phyloP scores from a whole-genome alignment of 2,113 vertebrate genomes.

The Hiodon alosoides region DNA sequence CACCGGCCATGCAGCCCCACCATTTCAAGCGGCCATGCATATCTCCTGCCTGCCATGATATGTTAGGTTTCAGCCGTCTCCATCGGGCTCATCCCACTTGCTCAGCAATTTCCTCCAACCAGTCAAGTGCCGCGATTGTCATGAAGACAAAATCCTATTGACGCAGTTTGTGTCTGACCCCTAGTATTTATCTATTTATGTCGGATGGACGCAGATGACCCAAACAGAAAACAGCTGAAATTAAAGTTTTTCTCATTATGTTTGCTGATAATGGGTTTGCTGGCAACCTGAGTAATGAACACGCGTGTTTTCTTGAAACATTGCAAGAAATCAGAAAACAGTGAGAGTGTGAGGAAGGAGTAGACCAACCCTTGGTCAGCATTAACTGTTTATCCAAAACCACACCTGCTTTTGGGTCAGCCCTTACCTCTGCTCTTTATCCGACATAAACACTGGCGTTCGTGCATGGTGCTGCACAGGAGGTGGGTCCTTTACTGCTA shows the following conservation, averaged over 20 bases:
- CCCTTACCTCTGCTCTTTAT: too few relatives aligned
- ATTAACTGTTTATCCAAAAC: too few relatives aligned
- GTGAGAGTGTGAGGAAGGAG: too few relatives aligned
- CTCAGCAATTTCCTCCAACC: conserved; percentile 54
- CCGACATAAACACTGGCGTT: too few relatives aligned
- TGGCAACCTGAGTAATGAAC: too few relatives aligned
- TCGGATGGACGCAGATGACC: too few relatives aligned
- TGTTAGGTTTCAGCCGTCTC: conserved; percentile 52
- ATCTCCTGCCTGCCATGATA: conserved; percentile 49
- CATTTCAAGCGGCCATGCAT: conserved; percentile 28
- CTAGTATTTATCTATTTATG: conserved; percentile 11
- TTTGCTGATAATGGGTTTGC: too few relatives aligned
- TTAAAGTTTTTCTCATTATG: neutral
- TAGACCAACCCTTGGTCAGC: too few relatives aligned
- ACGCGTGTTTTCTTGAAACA: too few relatives aligned
- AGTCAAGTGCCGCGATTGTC: conserved; percentile 51
- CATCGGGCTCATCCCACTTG: conserved; percentile 47
- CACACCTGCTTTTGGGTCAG: too few relatives aligned
- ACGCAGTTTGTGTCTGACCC: conserved; percentile 44
- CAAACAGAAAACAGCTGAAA: too few relatives aligned
- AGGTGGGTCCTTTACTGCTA: neutral
- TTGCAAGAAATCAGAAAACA: too few relatives aligned
- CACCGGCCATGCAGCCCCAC: conserved; percentile 21
- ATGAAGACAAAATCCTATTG: conserved; percentile 54
- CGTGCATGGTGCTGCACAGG: neutral